Base-by-base conservation (phyloP, 2,797 vertebrate genomes). In the Peromyscus melanophrys region DNA sequence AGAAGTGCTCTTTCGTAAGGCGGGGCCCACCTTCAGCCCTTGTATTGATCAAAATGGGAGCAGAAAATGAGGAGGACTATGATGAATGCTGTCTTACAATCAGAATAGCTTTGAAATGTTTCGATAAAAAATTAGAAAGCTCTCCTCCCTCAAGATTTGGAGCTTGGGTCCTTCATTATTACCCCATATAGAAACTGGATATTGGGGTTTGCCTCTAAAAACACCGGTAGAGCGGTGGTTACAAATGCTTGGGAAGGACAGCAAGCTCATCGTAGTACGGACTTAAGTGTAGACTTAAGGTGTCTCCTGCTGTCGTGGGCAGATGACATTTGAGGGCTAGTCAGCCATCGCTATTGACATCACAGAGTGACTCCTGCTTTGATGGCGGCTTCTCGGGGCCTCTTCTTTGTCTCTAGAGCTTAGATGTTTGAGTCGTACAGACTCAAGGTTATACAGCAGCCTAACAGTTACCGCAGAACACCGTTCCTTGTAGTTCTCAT, bases 71-170 rank as follows among this genome's bases (percentile, higher is more conserved):
- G 90, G 52, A 65, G 43, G 63, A 2, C 43, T 89, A 0, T 87
- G 40, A n/a, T 43, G 49, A 88, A 80, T 85, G 19, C 65, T 89
- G 84, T 92, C 6, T 88, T 67, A 69, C 88, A 82, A 67, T 55
- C 52, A 91, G 57, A 89, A 55, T 73, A 75, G 14, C 65, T 95
- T 96, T 92, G 14, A 81, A 90, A 86, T 90, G 21, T 92, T 86
- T 73, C 61, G 65, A 46, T 21, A 87, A 77, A 81, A 78, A 94
- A 46, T 34, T 65, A 12, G 80, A 57, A 92, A 93, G 73, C 19
- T 12, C 27, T 89, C 10, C 40, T 94, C 9, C 37, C 90, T 78
- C 6, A 59, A 93, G 27, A 43, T 82, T 1, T 89, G 69, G 78
- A 59, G 8, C 73, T 95, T 59, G 63, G 40, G 12, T 12, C 69